phyloP scores from a whole-genome alignment of 2,888 invertebrate species.

The Ochlodes sylvanus region DNA sequence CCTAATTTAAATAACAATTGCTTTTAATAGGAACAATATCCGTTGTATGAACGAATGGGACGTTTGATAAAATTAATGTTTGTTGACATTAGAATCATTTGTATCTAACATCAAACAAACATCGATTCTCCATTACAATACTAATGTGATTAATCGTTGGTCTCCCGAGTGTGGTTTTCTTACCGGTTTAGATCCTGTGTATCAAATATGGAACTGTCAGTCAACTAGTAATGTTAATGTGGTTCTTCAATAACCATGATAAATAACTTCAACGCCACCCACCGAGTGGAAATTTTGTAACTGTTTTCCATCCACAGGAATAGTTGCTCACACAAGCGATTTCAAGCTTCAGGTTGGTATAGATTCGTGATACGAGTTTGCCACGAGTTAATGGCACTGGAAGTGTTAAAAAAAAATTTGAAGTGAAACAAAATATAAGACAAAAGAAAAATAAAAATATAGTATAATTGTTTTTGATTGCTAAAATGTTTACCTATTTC shows the following conservation, averaged over 20 bases:
- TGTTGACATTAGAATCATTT: conserved; percentile 37
- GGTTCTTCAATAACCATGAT: conserved; percentile 48
- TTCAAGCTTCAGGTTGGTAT: conserved; percentile 29
- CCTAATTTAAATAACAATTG: conserved; percentile 36
- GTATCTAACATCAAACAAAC: conserved; percentile 33
- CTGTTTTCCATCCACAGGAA: conserved; percentile 38
- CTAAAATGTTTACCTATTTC: no score
- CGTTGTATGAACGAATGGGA: conserved; percentile 27
- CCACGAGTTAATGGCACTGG: conserved; percentile 18
- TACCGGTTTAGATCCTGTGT: conserved; percentile 48
- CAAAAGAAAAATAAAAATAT: no score
- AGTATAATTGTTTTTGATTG: no score
- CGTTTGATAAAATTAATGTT: conserved; percentile 35
- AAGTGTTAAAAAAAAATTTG: no score
- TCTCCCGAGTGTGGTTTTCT: conserved; percentile 33
- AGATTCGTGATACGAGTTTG: conserved; percentile 37
- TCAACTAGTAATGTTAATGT: conserved; percentile 48
- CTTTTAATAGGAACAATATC: conserved; percentile 26
- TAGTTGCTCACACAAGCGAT: conserved; percentile 38
- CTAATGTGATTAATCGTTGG: conserved; percentile 35
- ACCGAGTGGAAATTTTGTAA: conserved; percentile 43
- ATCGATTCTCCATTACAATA: conserved; percentile 34
- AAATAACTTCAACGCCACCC: conserved; percentile 47
- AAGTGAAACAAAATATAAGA: no score
- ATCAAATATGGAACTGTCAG: conserved; percentile 50